Base-by-base conservation (phyloP, 2,888 invertebrate genomes). In the Pasiphila rectangulata region DNA sequence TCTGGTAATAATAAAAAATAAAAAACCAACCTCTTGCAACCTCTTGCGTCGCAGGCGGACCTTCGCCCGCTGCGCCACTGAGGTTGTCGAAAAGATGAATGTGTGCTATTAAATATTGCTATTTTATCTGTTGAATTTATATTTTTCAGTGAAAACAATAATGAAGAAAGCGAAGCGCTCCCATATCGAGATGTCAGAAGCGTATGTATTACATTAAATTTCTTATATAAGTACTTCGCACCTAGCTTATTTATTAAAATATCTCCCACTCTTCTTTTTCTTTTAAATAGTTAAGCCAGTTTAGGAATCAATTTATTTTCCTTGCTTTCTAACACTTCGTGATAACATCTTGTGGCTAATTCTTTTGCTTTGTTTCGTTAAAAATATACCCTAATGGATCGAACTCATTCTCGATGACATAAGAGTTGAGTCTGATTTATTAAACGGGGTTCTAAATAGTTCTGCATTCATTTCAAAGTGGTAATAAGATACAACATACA, bases 161-260 rank as follows among this genome's bases (percentile, higher is more conserved):
- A 95, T 67, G 97, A 97, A 65, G 97, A 97, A 87, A 94, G 93
- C 56, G 97, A 97, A 83, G 93, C 94, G 54, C 85, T 96, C 55
- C 95, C 95, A 24, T 94, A 95, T 73, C 93, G 94, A 63, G 93
- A 92, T 51, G 93, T 95, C 35, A 91, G 94, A 87, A 95, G 93
- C 90, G 96, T 96, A 91, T 94, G 95, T 95, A 83, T 71, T 60
- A 25, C 5, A 29, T 21, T 44, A 4, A 15, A 9, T 15, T n/a
- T 16, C 12, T 13, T 39, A 34, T 27, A 34, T 34, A 5, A 4
- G 16, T 10, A 32, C 3, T 4, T 25, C 25, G n/a, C n/a, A n/a
- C n/a, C n/a, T 27, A 6, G 27, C 27, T 27, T 27, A 12, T 27
- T 27, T 6, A 27, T 25, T 12, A 7, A 23, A 9, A 27, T 32